phyloP scores from a whole-genome alignment of 30 jellyfish, hydroid and myxozoan species.

The Nemopilema nomurai region DNA sequence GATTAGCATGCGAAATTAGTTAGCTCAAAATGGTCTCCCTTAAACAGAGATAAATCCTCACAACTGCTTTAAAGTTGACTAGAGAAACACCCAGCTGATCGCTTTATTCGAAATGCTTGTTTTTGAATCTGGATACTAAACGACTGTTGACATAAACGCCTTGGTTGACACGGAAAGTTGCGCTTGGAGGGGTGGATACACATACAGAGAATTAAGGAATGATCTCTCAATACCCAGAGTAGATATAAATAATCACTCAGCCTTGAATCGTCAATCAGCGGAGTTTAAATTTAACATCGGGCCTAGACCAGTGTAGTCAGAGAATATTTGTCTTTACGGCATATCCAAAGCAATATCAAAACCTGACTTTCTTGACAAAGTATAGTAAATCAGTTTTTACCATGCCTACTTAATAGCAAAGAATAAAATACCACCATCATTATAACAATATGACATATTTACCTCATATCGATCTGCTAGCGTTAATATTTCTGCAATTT shows the following conservation, averaged over 20 bases:
- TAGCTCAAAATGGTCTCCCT: background rate
- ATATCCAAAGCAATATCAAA: too few species aligned
- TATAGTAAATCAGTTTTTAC: too few species aligned
- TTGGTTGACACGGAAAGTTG: background rate
- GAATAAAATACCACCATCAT: too few species aligned
- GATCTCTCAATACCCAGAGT: background rate
- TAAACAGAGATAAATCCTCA: background rate
- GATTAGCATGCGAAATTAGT: background rate
- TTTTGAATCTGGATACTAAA: background rate
- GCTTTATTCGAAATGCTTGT: background rate
- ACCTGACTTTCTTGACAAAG: too few species aligned
- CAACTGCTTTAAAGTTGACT: background rate
- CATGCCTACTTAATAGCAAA: too few species aligned
- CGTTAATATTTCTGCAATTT: constrained; percentile 25
- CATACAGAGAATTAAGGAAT: background rate
- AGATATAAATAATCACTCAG: background rate
- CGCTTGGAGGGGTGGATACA: background rate
- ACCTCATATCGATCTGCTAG: constrained; percentile 66
- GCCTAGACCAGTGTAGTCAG: background rate
- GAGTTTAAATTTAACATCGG: background rate
- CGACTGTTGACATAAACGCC: background rate
- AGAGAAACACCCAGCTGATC: background rate
- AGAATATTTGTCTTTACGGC: too few species aligned
- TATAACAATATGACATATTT: too few species aligned
- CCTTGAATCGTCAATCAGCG: background rate